A percentile compares a stretch with the other conserved stretches of the same genome.
Evolutionary conservation across 1,140 invertebrate species (phyloP).

Genomic region (Panagrolaimus sp.): DNA sequence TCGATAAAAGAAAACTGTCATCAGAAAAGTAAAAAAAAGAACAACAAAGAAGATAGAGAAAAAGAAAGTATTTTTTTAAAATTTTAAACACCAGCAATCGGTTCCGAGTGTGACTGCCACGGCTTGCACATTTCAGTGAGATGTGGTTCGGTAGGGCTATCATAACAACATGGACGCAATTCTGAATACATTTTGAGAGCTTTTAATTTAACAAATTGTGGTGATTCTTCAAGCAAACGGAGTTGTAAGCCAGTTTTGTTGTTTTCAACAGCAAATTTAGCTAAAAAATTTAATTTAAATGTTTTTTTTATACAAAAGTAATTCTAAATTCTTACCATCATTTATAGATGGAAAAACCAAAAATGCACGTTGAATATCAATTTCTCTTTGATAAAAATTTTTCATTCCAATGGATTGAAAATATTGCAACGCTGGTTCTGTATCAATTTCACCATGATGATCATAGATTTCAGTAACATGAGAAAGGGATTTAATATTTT

Average conservation of each 20-base stretch:
- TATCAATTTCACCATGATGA: conserved; percentile 6
- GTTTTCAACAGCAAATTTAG: conserved; percentile 5
- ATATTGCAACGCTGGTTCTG: not conserved
- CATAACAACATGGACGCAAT: conserved; percentile 1
- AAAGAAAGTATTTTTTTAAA: too few species aligned
- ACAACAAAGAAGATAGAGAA: not conserved
- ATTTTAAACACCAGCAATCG: conserved; percentile 7
- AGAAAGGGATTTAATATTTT: not conserved
- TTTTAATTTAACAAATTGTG: conserved; percentile 4
- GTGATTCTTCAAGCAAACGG: conserved; percentile 6
- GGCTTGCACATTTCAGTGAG: not conserved
- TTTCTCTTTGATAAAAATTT: conserved; percentile 6
- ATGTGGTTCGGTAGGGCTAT: not conserved
- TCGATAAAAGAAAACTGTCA: conserved; percentile 7
- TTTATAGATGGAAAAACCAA: conserved; percentile 6
- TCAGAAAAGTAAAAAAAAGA: not conserved
- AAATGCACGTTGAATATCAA: conserved; percentile 8
- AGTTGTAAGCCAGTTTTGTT: conserved; percentile 2
- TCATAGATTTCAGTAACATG: conserved; percentile 10
- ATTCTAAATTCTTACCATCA: not conserved
- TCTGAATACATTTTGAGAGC: conserved; percentile 6
- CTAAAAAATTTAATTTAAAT: not conserved
- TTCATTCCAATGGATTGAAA: conserved; percentile 7
- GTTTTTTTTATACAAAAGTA: not conserved
- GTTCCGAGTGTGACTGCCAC: not conserved